Base-by-base conservation (phyloP, 2,113 vertebrate genomes). In the Andinoacara biseriatus region DNA sequence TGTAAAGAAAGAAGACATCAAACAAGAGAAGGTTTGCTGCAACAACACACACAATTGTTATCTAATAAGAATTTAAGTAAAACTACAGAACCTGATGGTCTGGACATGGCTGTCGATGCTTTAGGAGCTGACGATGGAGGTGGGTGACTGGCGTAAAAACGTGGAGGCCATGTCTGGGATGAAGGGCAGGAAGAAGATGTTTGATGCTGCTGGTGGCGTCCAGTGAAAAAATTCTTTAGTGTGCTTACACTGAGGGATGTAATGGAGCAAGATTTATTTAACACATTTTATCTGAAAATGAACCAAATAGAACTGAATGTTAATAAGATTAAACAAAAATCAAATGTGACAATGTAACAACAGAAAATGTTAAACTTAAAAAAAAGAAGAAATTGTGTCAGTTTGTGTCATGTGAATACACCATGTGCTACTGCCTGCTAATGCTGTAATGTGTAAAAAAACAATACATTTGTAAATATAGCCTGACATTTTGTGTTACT, bases 171-270 rank as follows among this genome's bases (percentile, higher is more conserved):
- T 99, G 97, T 99, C 98, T 0, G 98, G 98, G 20, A 99, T 99
- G 98, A 97, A 99, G 78, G 98, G 98, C 7, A 92, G 98, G 22
- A 99, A 99, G 96, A 99, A 99, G 95, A 99, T 99, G 97, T 99
- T 99, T 0, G 98, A 99, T 0, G 97, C 98, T 24, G 92, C 72
- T 10, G 96, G 97, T 6, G 94, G 89, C 1, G 91, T 76, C 2
- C 94, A 95, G 91, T 95, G 59, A 58, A 52, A 8, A 20, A 60
- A 46, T 31, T 26, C 22, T 18, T 40, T 76, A 22, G 11, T 49
- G 18, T 1, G 17, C 33, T 31, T 10, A 46, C 1, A 7, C 24
- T 15, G 52, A 75, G n/a, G 78, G 22, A 82, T 74, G 52, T 78
- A 43, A 33, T 3, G 2, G 38, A 74, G 6, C 18, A 49, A 75